phyloP scores from a whole-genome alignment of 2,888 invertebrate species.

The Willowsia nigromaculata region DNA sequence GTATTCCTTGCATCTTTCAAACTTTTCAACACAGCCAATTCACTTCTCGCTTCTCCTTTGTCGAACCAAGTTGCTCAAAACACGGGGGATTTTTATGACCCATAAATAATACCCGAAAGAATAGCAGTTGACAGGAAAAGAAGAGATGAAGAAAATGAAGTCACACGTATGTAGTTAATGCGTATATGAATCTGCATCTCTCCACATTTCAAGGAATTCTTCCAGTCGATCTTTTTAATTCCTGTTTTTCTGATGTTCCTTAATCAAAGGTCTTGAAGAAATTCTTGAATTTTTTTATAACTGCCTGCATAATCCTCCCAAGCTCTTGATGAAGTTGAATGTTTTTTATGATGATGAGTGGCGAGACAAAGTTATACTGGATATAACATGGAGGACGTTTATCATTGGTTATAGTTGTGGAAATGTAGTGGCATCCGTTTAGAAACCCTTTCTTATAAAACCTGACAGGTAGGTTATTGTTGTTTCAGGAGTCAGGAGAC shows the following conservation, averaged over 20 bases:
- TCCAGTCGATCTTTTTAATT: background rate
- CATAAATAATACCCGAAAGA: background rate
- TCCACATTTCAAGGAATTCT: background rate
- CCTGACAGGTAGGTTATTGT: background rate
- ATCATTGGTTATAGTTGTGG: background rate
- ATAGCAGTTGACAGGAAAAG: background rate
- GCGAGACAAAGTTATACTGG: background rate
- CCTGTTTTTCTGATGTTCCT: background rate
- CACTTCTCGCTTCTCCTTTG: background rate
- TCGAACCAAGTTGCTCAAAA: background rate
- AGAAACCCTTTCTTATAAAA: background rate
- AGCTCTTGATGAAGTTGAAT: background rate
- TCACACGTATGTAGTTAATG: too few relatives aligned
- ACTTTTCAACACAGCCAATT: background rate
- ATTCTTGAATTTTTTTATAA: background rate
- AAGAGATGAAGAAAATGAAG: background rate
- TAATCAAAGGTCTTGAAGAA: background rate
- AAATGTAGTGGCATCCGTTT: background rate
- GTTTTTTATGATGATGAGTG: conserved; percentile 7
- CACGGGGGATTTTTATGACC: background rate
- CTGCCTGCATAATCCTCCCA: too few relatives aligned
- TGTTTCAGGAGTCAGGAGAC: background rate
- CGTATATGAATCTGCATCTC: too few relatives aligned
- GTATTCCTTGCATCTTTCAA: background rate
- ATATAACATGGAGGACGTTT: background rate